Evolutionary conservation across 2,888 invertebrate species (phyloP).

Genomic region (Vanessa cardui): DNA sequence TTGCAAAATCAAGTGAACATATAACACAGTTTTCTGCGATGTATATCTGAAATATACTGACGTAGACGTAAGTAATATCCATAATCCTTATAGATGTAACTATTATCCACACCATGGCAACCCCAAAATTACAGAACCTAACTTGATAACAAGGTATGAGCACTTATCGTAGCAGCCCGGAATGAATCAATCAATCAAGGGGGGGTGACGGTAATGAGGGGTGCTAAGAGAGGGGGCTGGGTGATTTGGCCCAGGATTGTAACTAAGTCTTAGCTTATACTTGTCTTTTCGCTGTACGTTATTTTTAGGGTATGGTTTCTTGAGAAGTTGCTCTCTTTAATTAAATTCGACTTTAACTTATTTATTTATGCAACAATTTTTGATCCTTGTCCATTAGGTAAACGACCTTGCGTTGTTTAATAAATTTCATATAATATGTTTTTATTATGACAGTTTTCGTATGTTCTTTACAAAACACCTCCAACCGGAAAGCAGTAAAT

Average conservation of each 20-base stretch:
- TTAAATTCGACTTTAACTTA: neutral
- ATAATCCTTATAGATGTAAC: slow-evolving; percentile 1
- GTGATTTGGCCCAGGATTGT: slow-evolving; percentile 37
- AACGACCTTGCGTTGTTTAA: no score
- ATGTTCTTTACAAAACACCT: no score
- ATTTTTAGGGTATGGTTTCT: slow-evolving; percentile 20
- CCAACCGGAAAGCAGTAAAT: no score
- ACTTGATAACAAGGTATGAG: slow-evolving; percentile 65
- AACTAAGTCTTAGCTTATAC: slow-evolving; percentile 32
- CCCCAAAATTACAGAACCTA: slow-evolving; percentile 37
- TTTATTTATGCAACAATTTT: no score
- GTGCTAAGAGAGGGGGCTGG: slow-evolving; percentile 46
- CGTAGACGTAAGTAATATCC: neutral
- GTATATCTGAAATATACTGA: neutral
- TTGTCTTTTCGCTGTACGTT: slow-evolving; percentile 33
- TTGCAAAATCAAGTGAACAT: no score
- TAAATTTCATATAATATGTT: neutral
- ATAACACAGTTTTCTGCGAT: no score
- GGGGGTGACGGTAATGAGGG: slow-evolving; percentile 56
- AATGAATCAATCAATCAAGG: slow-evolving; percentile 65
- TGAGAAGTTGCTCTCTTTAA: slow-evolving; percentile 21
- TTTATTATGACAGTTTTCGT: neutral
- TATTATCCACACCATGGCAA: slow-evolving; percentile 30
- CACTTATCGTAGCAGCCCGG: slow-evolving; percentile 63
- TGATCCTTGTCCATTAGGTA: no score